Percentiles rank a stretch among this genome's conserved stretches.
Conservation (phyloP, 2,888 invertebrate genomes). For the Ceraclea dissimilis region DNA sequence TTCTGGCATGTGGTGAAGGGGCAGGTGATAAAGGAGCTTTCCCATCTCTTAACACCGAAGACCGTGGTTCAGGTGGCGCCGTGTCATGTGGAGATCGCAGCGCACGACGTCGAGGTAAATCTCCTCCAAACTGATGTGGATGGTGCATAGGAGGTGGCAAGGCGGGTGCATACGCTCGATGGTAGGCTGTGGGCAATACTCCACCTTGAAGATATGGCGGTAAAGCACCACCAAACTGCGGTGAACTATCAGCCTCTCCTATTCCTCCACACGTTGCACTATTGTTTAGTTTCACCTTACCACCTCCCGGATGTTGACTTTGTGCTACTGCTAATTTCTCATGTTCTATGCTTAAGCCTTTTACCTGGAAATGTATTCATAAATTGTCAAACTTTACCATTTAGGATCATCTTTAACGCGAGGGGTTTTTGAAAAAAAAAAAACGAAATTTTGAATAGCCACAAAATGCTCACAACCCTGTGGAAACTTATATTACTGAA, state of each 20-base stretch:
- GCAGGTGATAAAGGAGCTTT: slow-evolving; percentile 42
- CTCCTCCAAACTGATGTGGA: slow-evolving; percentile 38
- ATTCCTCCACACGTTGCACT: slow-evolving; percentile 29
- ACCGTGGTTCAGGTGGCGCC: slow-evolving; percentile 45
- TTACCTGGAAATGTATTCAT: slow-evolving; percentile 46
- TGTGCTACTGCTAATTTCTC: slow-evolving; percentile 57
- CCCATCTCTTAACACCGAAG: slow-evolving; percentile 61
- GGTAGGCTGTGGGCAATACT: slow-evolving; percentile 34
- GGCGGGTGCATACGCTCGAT: slow-evolving; percentile 28
- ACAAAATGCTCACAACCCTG: no score
- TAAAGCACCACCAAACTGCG: slow-evolving; percentile 27
- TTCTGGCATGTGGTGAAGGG: slow-evolving; percentile 49
- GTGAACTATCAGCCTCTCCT: slow-evolving; percentile 30
- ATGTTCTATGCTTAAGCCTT: slow-evolving; percentile 70
- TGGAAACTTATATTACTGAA: no score
- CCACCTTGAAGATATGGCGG: slow-evolving; percentile 22
- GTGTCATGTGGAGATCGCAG: slow-evolving; percentile 55
- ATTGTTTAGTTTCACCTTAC: slow-evolving; percentile 32
- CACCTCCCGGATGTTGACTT: slow-evolving; percentile 36
- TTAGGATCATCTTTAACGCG: no score
- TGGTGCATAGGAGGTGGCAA: slow-evolving; percentile 29
- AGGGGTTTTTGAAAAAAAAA: no score
- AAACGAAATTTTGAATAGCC: no score
- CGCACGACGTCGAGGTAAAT: slow-evolving; percentile 47
- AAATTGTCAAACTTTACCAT: no score